Evolutionary conservation across 2,113 vertebrate genomes (phyloP), one percentile per base, ranked within the genome.

Genomic region (Myotis brandtii): DNA sequence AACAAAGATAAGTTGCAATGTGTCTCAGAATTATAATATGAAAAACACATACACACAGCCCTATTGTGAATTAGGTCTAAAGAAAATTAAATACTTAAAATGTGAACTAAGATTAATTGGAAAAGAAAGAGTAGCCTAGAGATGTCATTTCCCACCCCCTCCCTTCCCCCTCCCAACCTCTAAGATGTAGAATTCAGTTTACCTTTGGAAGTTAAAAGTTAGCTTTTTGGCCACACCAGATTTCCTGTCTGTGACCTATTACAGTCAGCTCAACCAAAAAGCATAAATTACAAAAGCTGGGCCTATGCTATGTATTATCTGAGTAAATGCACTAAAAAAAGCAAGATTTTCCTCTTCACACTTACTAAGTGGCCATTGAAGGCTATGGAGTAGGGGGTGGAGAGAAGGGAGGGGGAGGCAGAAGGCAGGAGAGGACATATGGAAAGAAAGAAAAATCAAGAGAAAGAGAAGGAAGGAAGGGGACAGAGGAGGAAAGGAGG

Each of bases 21-120:
- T 77, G 6, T 43, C 64, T 86, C 32, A 64, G 40, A 84, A 80
- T 37, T 88, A 34, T 3, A 79, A n/a, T 73, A 88, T 69, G 27
- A 77, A 64, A 87, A 73, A 25, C 30, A 50, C 37, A 40, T 11
- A 10, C 13, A 32, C 25, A 75, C 1, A 81, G 9, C 6, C 4
- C 0, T n/a, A 32, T 34, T 66, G 40, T 37, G 43, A 89, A 69
- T 80, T 32, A 54, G 16, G 9, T 67, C 75, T 25, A 80, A 93
- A 30, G 84, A 50, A 89, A 76, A 59, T 88, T 34, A 54, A 90
- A 54, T 69, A 9, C 12, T 67, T 79, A 69, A 86, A 92, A 87
- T 89, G 4, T 86, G 23, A 69, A 90, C 72, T 17, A 21, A 18
- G 73, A 9, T 83, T 23, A 72, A 67, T 13, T 70, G 8, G 25